Evolutionary conservation across 1,140 invertebrate genomes (phyloP).

Genomic region (Drosophila sproati): DNA sequence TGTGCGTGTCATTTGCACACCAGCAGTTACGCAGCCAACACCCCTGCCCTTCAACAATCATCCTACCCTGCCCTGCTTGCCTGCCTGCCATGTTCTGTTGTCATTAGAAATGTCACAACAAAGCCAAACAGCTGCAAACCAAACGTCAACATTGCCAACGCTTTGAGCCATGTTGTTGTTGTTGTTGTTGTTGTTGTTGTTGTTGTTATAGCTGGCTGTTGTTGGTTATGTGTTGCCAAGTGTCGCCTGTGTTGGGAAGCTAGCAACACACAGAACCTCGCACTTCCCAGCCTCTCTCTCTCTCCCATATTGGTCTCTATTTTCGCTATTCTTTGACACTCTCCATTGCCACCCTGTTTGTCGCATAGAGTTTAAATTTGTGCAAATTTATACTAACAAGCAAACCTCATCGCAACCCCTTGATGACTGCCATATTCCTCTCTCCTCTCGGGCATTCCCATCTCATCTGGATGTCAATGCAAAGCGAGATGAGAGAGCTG

Average conservation of each 20-base stretch:
- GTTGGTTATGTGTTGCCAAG: slow-evolving; percentile 44
- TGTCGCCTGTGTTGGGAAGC: slow-evolving; percentile 43
- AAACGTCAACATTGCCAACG: slow-evolving; percentile 57
- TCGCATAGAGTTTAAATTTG: slow-evolving; percentile 37
- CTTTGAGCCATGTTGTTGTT: slow-evolving; percentile 35
- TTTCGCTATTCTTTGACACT: neutral
- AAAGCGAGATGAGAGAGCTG: slow-evolving; percentile 43
- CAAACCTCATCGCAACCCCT: slow-evolving; percentile 10
- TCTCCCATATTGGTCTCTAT: too few species aligned
- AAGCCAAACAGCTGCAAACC: slow-evolving; percentile 75
- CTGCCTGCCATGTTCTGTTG: slow-evolving; percentile 48
- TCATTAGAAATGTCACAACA: slow-evolving; percentile 83
- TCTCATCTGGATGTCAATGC: slow-evolving; percentile 34
- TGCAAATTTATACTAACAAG: slow-evolving; percentile 62
- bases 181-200: neutral
- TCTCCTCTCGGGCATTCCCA: neutral
- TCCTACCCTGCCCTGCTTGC: slow-evolving; percentile 1
- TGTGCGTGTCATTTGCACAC: slow-evolving; percentile 69
- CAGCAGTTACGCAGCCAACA: slow-evolving; percentile 26
- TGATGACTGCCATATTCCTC: slow-evolving; percentile 3
- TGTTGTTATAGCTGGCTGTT: slow-evolving; percentile 28
- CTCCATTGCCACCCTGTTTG: slow-evolving; percentile 1
- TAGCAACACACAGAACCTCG: slow-evolving; percentile 16
- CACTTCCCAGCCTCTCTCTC: neutral
- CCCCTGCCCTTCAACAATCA: neutral